Conservation (phyloP, 2,888 invertebrate species). For the Pammene aurita region DNA sequence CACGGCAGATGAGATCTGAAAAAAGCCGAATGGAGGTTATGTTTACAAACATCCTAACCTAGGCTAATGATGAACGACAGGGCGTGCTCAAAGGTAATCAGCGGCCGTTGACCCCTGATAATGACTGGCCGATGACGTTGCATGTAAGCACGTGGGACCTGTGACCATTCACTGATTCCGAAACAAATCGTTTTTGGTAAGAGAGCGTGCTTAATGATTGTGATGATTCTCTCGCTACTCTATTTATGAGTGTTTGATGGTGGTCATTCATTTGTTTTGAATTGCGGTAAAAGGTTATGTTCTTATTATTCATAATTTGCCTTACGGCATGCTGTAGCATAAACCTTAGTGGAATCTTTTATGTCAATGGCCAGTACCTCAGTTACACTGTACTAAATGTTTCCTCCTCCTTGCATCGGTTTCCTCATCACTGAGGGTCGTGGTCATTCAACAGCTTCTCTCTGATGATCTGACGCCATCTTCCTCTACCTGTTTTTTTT, state of each 20-base stretch:
- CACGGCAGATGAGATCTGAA: slow-evolving; percentile 58
- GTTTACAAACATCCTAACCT: slow-evolving; percentile 84
- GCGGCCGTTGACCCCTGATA: slow-evolving; percentile 78
- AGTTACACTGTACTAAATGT: too few species aligned
- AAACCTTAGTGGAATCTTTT: too few species aligned
- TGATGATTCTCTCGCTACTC: slow-evolving; percentile 6
- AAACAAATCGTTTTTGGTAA: slow-evolving; percentile 39
- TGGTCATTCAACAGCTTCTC: too few species aligned
- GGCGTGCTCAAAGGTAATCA: slow-evolving; percentile 79
- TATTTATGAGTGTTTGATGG: slow-evolving; percentile 1
- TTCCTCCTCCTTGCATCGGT: too few species aligned
- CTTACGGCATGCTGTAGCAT: too few species aligned
- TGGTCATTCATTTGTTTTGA: background rate
- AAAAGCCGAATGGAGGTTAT: slow-evolving; percentile 70
- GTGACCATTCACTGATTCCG: slow-evolving; percentile 43
- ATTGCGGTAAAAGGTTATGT: too few species aligned
- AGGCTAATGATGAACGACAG: slow-evolving; percentile 83
- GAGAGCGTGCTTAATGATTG: slow-evolving; percentile 16
- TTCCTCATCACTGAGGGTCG: too few species aligned
- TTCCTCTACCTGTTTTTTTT: too few species aligned
- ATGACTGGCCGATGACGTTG: slow-evolving; percentile 82
- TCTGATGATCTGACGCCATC: too few species aligned
- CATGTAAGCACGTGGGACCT: slow-evolving; percentile 68
- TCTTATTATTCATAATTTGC: too few species aligned
- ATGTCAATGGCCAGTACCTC: too few species aligned